phyloP scores from a whole-genome alignment of 1,140 invertebrate genomes.

The Nebria ingens region DNA sequence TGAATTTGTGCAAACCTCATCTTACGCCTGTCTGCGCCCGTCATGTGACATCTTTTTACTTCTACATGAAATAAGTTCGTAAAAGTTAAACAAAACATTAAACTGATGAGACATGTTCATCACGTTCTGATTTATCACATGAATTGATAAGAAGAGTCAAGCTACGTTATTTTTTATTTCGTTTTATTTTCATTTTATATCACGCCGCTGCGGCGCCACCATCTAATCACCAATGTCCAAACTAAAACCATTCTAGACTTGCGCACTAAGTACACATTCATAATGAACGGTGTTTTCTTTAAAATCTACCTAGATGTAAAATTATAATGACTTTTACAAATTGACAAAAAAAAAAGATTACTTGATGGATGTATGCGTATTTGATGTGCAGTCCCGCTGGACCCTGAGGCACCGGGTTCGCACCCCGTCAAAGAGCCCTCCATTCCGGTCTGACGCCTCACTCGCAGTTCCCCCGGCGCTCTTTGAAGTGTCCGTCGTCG shows the following conservation, averaged over 20 bases:
- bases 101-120: background rate
- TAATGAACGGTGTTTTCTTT: too few relatives aligned
- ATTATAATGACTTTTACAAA: too few relatives aligned
- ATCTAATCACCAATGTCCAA: too few relatives aligned
- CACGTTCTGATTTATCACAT: background rate
- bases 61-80: background rate
- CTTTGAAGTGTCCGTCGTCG: background rate
- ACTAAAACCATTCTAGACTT: too few relatives aligned
- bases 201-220: too few relatives aligned
- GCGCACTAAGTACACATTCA: too few relatives aligned
- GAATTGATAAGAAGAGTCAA: background rate
- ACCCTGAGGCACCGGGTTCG: background rate
- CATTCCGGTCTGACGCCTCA: slow-evolving; percentile 1
- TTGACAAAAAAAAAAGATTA: background rate
- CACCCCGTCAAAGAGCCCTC: slow-evolving; percentile 5
- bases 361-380: background rate
- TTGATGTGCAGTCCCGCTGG: background rate
- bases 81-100: background rate
- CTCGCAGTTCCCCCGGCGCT: background rate
- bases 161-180: too few relatives aligned
- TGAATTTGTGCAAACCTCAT: background rate
- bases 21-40: background rate
- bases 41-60: background rate
- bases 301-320: too few relatives aligned
- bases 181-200: too few relatives aligned